Evolutionary conservation across 2,113 vertebrate species (phyloP), one percentile per base, ranked within the genome.

Genomic region (Aythya baeri): DNA sequence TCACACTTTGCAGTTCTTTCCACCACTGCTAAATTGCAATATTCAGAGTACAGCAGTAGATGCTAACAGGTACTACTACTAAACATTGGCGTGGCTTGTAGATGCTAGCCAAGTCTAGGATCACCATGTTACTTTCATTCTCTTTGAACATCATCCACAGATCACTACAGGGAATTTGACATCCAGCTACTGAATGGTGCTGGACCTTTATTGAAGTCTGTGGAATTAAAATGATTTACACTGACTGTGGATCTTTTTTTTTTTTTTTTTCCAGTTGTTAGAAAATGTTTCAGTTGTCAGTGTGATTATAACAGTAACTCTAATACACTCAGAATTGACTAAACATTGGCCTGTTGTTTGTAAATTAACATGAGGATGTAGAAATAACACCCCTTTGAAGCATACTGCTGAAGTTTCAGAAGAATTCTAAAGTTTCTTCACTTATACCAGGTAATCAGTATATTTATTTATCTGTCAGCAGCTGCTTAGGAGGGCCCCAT

Each of bases 161-260:
- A 22, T 27, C 62, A 58, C 21, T n/a, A 54, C 0, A 38, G 36
- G 38, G 23, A 36, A 7, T 1, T 2, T 0, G 17, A 83, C 1
- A 1, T 18, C 27, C 25, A 18, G 16, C n/a, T 85, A 65, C n/a
- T 46, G 63, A 74, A 46, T 5, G 13, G 18, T 63, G 77, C 31
- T 12, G 32, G 29, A 74, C 22, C 13, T 34, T 72, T 61, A 78
- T 2, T 68, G 20, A 15, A 17, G 8, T 41, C 75, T 75, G 23
- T 46, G 31, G 46, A 86, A 84, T 59, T 14, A 63, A 21, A 36
- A 32, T 22, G 23, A 72, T 83, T 83, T 83, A 77, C 11, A 16
- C 25, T 83, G 38, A n/a, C 38, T 74, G 5, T 11, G n/a, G 26
- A 31, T 74, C 50, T 85, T 36, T 38, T 17, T 26, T 86, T 86